Percentiles rank a stretch among this genome's conserved stretches.
Conservation (phyloP, 2,888 invertebrate species). For the Iselma pallidipennis region DNA sequence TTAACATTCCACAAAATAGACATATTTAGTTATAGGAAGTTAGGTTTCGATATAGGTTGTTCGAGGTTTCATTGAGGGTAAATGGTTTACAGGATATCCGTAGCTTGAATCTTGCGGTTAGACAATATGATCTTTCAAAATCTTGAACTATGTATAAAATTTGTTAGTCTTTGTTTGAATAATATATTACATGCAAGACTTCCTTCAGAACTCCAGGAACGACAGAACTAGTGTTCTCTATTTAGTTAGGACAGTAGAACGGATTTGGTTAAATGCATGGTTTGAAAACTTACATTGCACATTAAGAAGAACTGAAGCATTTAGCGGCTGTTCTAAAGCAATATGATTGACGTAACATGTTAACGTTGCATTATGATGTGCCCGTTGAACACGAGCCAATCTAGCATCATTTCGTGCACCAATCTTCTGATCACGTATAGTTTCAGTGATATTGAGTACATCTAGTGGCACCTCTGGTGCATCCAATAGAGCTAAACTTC, state of each 20-base stretch:
- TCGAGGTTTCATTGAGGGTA: neutral
- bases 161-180: too few species aligned
- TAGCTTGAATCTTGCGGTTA: neutral
- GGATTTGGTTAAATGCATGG: too few species aligned
- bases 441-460: slow-evolving; percentile 57
- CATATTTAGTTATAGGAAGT: neutral
- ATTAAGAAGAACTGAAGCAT: slow-evolving; percentile 65
- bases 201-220: too few species aligned
- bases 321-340: slow-evolving; percentile 61
- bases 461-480: slow-evolving; percentile 62
- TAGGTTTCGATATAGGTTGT: neutral
- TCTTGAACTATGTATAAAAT: too few species aligned
- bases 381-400: slow-evolving; percentile 75
- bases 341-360: slow-evolving; percentile 79
- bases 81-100: neutral
- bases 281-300: slow-evolving; percentile 67
- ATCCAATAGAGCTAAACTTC: slow-evolving; percentile 62
- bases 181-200: too few species aligned
- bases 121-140: neutral
- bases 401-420: slow-evolving; percentile 67
- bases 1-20: neutral
- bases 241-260: too few species aligned
- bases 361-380: slow-evolving; percentile 85
- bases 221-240: too few species aligned
- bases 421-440: slow-evolving; percentile 48